Percentiles rank a stretch among this genome's conserved stretches.
phyloP scores from a whole-genome alignment of 2,113 vertebrate species.

The Pipa parva region DNA sequence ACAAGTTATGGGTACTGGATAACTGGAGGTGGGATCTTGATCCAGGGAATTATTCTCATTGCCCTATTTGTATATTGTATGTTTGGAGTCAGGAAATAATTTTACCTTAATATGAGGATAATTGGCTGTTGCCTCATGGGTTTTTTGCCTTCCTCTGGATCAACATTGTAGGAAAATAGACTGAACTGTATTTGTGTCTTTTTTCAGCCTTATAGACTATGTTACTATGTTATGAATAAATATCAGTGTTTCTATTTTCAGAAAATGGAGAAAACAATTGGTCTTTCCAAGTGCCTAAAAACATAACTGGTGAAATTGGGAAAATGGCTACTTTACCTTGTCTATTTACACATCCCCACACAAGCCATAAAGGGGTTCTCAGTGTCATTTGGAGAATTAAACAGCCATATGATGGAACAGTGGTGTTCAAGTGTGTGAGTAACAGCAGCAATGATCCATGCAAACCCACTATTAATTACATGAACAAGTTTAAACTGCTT shows the following conservation, averaged over 20 bases:
- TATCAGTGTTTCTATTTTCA: slow-evolving; percentile 14
- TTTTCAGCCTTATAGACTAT: too few relatives aligned
- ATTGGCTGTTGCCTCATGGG: too few relatives aligned
- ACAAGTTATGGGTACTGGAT: too few relatives aligned
- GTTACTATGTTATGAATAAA: too few relatives aligned
- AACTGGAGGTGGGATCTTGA: too few relatives aligned
- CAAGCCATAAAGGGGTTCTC: slow-evolving; percentile 74
- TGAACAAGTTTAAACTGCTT: slow-evolving; percentile 80
- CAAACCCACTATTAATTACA: slow-evolving; percentile 68
- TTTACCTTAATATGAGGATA: too few relatives aligned
- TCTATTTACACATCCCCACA: slow-evolving; percentile 85
- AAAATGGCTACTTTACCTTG: slow-evolving; percentile 80
- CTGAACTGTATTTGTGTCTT: too few relatives aligned
- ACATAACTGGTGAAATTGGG: slow-evolving; percentile 74
- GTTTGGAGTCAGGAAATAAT: too few relatives aligned
- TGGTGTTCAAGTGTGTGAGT: slow-evolving; percentile 79
- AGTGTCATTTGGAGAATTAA: slow-evolving; percentile 79
- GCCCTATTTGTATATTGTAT: background rate
- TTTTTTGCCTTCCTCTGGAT: too few relatives aligned
- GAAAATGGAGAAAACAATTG: slow-evolving; percentile 64
- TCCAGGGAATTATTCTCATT: too few relatives aligned
- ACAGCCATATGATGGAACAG: slow-evolving; percentile 61
- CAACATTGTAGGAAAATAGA: too few relatives aligned
- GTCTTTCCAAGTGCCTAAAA: slow-evolving; percentile 75
- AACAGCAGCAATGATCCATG: slow-evolving; percentile 65